Evolutionary conservation across 2,797 vertebrate genomes (phyloP), one percentile per base, ranked within the genome.

Genomic region (Aplochiton taeniatus): DNA sequence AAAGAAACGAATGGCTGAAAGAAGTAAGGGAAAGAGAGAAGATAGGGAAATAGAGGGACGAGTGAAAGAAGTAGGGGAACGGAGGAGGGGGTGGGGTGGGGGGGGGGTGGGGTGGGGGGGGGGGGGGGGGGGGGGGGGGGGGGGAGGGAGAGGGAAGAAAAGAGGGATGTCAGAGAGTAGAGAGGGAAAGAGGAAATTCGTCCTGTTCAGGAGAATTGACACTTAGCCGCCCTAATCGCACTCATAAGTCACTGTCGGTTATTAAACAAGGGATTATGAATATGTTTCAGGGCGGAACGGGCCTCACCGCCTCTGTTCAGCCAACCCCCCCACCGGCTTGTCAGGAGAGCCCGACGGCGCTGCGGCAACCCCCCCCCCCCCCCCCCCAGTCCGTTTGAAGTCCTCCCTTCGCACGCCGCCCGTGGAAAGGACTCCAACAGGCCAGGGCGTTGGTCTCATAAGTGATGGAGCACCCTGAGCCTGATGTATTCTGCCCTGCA

Each of bases 381-480:
- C 31, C 31, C 31, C 63, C 41, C 54, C 43, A 11, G 42, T 12
- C 12, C 12, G 5, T 61, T 64, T 80, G 61, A 74, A 68, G 69
- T 55, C 63, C 48, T 55, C 8, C 16, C 7, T 8, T 72, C 47
- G 8, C 46, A 48, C 58, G 20, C 14, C 66, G 53, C 68, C 9
- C 14, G 19, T 16, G 46, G 57, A 20, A 13, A 42, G 13, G 65
- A 43, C 58, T 0, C 56, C n/a, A 31, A 66, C 70, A 57, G n/a
- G n/a, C n/a, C n/a, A n/a, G n/a, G n/a, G n/a, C n/a, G n/a, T 81
- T 84, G 75, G 70, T 81, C 73, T 76, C 66, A 76, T 80, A 67
- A 80, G 81, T 79, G 64, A 82, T 82, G 79, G 76, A 78, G 75
- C 79, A 78, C 69, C 64, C 13, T 3, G 73, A 59, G 45, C 60